Base-by-base conservation (phyloP, 2,113 vertebrate species). In the Semnornis frantzii region DNA sequence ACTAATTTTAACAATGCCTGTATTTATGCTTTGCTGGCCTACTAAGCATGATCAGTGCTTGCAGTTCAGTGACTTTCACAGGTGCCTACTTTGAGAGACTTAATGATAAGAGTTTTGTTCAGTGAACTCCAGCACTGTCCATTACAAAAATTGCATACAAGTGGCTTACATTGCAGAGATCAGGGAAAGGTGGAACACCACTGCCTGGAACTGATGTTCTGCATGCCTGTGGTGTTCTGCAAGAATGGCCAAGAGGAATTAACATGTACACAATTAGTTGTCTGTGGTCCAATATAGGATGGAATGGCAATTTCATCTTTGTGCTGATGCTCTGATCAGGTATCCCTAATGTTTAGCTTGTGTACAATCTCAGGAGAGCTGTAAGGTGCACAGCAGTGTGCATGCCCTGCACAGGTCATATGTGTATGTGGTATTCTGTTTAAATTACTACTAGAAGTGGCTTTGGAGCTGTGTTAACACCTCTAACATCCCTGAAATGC, bases 21-120 rank as follows among this genome's bases (percentile, higher is more conserved):
- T 33, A 72, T 87, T 95, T 95, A 72, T 68, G 84, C 80, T 96
- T 93, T 69, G 37, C 82, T 94, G 90, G 80, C 87, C 73, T 93
- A 63, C 88, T 83, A 90, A 89, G 87, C 88, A 77, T 65, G 55
- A 58, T 90, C 75, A 77, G 52, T 39, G 37, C 69, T 94, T 85
- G 57, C 60, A 85, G 68, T 12, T 93, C 90, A 95, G 39, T 95
- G 94, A 78, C 80, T 95, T 93, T 91, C 52, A 87, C 71, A 94
- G 71, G 71, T 50, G 17, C 7, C 12, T 92, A 91, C 82, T 69
- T 79, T 82, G 84, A 30, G 55, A 50, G 80, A 75, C 27, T 78
- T 55, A 69, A n/a, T 62, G 59, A 65, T 72, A 39, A 39, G 65
- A 96, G 75, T 75, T 93, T 89, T 69, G 63, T 75, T 95, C 72